Conservation (phyloP, 92 coral and sea anemone species). For the Phenganax stokvisi region DNA sequence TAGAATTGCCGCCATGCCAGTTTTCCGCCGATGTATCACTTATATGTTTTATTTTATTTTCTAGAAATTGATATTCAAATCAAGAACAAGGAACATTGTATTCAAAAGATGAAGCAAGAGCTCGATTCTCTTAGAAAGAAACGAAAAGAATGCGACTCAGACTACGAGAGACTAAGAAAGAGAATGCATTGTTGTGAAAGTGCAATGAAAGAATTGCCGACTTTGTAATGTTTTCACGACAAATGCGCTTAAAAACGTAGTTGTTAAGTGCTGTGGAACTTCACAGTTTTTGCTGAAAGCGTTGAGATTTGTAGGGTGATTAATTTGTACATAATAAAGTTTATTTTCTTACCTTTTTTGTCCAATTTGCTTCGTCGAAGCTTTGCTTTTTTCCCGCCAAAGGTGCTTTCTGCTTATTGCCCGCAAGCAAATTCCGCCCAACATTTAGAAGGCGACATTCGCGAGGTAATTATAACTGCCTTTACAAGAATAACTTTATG, state of each 20-base stretch:
- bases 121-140: conserved; percentile 65
- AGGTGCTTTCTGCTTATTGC: too few species aligned
- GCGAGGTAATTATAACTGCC: too few species aligned
- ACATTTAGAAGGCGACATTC: too few species aligned
- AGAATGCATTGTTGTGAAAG: conserved; percentile 84
- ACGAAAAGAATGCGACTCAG: conserved; percentile 84
- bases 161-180: conserved; percentile 69
- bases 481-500: too few species aligned
- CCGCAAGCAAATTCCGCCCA: background rate
- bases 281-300: background rate
- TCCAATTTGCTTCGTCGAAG: background rate
- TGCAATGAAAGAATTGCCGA: conserved; percentile 83
- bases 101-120: conserved; percentile 90
- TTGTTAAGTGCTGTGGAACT: background rate
- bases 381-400: conserved; percentile 1
- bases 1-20: background rate
- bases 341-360: background rate
- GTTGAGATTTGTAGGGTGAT: background rate
- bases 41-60: background rate
- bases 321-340: background rate
- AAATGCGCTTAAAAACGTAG: background rate
- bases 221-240: background rate
- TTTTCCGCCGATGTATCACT: background rate
- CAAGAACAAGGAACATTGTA: conserved; percentile 72
- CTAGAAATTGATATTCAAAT: conserved; percentile 84